These are phyloP conservation scores for Bombus superbus DNA, from an alignment of 1,140 invertebrate genomes.

Conservation along the genomic window DNA sequence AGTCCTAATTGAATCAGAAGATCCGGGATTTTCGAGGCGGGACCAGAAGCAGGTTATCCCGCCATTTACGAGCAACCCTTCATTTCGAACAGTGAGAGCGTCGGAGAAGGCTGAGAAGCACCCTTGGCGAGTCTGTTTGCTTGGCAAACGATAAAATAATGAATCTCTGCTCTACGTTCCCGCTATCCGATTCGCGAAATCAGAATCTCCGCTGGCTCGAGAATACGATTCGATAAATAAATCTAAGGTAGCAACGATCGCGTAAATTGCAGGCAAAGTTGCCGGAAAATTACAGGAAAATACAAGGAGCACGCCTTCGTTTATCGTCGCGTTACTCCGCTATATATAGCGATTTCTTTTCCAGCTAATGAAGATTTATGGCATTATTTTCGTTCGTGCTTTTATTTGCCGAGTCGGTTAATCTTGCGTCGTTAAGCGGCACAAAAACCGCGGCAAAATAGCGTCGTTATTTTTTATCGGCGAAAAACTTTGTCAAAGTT, in stretches of 20 bases:
- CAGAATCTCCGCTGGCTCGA: background rate
- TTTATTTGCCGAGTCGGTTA: conserved; percentile 59
- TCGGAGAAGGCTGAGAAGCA: conserved; percentile 11
- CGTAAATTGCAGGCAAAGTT: background rate
- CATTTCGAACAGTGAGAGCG: conserved; percentile 44
- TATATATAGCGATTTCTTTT: conserved; percentile 40
- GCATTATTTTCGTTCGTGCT: conserved; percentile 53
- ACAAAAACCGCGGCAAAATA: conserved; percentile 50
- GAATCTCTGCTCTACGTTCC: conserved; percentile 20
- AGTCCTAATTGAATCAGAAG: conserved; percentile 65
- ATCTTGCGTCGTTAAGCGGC: conserved; percentile 53
- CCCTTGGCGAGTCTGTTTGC: conserved; percentile 56
- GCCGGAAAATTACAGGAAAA: conserved; percentile 41
- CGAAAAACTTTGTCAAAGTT: conserved; percentile 40
- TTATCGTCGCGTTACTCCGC: conserved; percentile 60
- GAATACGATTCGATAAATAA: background rate
- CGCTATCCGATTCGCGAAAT: background rate
- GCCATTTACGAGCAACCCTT: conserved; percentile 61
- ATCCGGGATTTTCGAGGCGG: conserved; percentile 48
- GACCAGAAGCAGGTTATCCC: conserved; percentile 48
- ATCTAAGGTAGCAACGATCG: background rate
- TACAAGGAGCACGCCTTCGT: conserved; percentile 31
- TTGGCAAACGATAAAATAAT: conserved; percentile 58
- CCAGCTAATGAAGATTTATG: conserved; percentile 66
- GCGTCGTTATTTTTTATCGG: conserved; percentile 43